These are phyloP conservation scores for Melanostoma scalare DNA, from an alignment of 2,888 invertebrate species.

Conservation along the genomic window DNA sequence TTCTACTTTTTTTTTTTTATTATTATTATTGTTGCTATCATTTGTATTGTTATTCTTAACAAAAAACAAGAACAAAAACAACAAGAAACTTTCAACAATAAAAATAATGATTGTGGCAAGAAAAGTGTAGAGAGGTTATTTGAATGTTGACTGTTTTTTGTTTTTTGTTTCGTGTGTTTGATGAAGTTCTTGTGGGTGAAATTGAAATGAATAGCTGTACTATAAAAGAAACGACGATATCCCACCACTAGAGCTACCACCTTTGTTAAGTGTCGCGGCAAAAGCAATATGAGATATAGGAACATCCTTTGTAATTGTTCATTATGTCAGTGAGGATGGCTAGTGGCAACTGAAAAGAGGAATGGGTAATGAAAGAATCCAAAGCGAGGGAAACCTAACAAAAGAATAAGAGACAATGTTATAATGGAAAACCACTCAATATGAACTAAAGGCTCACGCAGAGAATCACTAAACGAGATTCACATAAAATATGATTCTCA, in stretches of 20 bases:
- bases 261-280: constrained; percentile 52
- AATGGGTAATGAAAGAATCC: constrained; percentile 23
- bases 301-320: constrained; percentile 37
- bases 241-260: background rate
- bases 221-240: background rate
- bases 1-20: constrained; percentile 27
- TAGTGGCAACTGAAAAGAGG: background rate
- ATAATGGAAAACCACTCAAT: constrained; percentile 70
- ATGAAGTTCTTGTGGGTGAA: constrained; percentile 25
- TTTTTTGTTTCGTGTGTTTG: background rate
- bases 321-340: constrained; percentile 13
- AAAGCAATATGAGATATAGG: constrained; percentile 15
- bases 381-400: constrained; percentile 17
- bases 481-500: constrained; percentile 68
- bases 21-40: constrained; percentile 19
- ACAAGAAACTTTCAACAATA: constrained; percentile 61
- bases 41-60: constrained; percentile 56
- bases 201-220: constrained; percentile 59
- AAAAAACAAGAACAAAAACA: constrained; percentile 41
- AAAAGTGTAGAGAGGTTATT: constrained; percentile 20
- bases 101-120: constrained; percentile 67
- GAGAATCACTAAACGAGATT: constrained; percentile 70
- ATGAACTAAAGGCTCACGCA: constrained; percentile 66
- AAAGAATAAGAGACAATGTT: constrained; percentile 21
- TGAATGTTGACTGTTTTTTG: constrained; percentile 6